These are phyloP conservation scores for Lethrus apterus DNA, from an alignment of 1,140 invertebrate genomes.

Conservation along the genomic window DNA sequence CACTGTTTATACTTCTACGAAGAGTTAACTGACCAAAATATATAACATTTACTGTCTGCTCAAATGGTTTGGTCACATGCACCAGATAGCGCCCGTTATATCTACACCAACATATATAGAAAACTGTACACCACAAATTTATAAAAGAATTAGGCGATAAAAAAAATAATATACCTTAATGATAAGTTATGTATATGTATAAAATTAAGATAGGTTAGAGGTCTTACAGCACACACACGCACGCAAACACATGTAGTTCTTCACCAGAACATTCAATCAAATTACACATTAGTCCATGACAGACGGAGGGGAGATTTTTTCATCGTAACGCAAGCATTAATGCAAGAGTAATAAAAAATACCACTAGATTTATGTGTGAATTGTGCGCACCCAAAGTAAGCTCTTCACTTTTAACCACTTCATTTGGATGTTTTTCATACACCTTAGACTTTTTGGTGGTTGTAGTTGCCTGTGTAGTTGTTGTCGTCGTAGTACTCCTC, in stretches of 20 bases:
- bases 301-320: conserved; percentile 18
- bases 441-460: conserved; percentile 46
- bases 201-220: conserved; percentile 28
- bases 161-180: conserved; percentile 30
- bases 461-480: conserved; percentile 27
- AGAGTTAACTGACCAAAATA: conserved; percentile 37
- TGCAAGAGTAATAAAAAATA: conserved; percentile 24
- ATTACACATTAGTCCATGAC: too few relatives aligned
- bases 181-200: conserved; percentile 29
- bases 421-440: conserved; percentile 81
- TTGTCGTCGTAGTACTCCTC: conserved; percentile 32
- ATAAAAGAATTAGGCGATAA: conserved; percentile 18
- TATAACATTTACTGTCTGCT: conserved; percentile 33
- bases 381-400: conserved; percentile 48
- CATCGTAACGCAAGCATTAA: conserved; percentile 32
- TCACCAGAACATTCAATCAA: too few relatives aligned
- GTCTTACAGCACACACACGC: conserved; percentile 19
- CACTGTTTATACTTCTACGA: conserved; percentile 35
- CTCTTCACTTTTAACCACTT: conserved; percentile 88
- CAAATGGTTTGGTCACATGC: conserved; percentile 33
- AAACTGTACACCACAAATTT: conserved; percentile 36
- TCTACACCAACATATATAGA: conserved; percentile 31
- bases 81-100: conserved; percentile 18
- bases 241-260: conserved; percentile 18
- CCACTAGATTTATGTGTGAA: conserved; percentile 21